Base-by-base conservation (phyloP, 2,888 invertebrate genomes). In the Polydrusus pterygomalis region DNA sequence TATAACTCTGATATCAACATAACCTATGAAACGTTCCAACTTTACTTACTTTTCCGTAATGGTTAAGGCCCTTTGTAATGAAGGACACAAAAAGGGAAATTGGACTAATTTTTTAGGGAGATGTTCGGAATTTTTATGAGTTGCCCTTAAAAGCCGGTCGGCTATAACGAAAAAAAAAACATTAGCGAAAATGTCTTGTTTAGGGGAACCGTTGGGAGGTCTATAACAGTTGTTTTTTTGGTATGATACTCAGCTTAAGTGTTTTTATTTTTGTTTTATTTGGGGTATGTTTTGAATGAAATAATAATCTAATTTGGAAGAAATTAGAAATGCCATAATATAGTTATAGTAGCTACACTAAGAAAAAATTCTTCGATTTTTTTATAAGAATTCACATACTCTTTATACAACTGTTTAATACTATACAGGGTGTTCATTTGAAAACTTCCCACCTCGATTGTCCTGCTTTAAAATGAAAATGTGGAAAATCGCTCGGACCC, bases 91-190 rank as follows among this genome's bases (percentile, higher is more conserved):
- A 60, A 60, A 60, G 58, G 58, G 18, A 38, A 60, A 38, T 38
- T 38, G 58, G 38, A 38, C 58, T 60, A 60, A 60, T 60, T 60
- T 60, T 56, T 38, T 38, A 38, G 58, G 58, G 38, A 60, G 17
- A 38, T 38, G 8, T 17, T 10, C 18, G 30, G 58, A 60, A 60
- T 60, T 60, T 60, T 60, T 34, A 60, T 60, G 38, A 60, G 58
- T 60, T 60, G 15, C 10, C 40, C 58, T 38, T 38, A 60, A 30
- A 34, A 56, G 15, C 15, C 34, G 38, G 11, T 13, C 17, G 38
- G 58, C 11, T 34, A 15, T 11, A 60, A 38, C 56, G 20, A 18
- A 25, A 20, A 56, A 56, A 25, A 34, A 34, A 34, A 34, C 56
- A 56, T 56, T 56, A 34, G 58, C 18, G 38, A 60, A 34, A 60